These are phyloP conservation scores for Drosophila sulfurigaster DNA, from an alignment of 1,140 invertebrate genomes.

Conservation along the genomic window DNA sequence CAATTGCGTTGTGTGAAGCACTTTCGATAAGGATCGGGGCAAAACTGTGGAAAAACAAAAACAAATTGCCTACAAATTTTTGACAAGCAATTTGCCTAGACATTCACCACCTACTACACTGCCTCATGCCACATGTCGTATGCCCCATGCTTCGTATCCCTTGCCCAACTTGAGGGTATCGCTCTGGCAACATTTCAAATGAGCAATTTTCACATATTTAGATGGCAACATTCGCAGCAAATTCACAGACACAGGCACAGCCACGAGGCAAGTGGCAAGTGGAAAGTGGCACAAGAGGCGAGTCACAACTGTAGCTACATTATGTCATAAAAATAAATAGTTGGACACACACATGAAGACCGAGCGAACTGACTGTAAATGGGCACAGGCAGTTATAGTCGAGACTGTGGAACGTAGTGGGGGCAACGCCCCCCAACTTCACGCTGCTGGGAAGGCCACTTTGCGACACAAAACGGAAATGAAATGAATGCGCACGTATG, in stretches of 20 bases:
- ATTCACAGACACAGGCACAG: constrained; percentile 17
- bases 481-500: constrained; percentile 46
- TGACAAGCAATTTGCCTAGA: constrained; percentile 80
- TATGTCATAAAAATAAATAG: constrained; percentile 82
- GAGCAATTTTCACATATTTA: constrained; percentile 83
- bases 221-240: constrained; percentile 68
- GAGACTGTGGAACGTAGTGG: constrained; percentile 40
- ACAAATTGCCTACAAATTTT: constrained; percentile 76
- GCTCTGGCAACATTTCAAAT: constrained; percentile 69
- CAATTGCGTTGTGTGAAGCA: constrained; percentile 67
- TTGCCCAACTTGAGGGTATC: constrained; percentile 1
- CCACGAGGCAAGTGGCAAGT: not conserved
- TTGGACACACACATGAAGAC: constrained; percentile 56
- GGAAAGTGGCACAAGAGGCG: constrained; percentile 16
- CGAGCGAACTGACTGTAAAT: constrained; percentile 31
- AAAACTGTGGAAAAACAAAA: constrained; percentile 49
- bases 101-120: constrained; percentile 21
- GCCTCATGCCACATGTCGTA: not conserved
- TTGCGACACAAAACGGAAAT: constrained; percentile 49
- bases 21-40: constrained; percentile 66
- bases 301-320: constrained; percentile 65
- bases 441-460: not conserved
- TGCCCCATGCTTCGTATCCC: not conserved
- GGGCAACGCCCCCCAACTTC: constrained; percentile 43
- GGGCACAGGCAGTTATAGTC: constrained; percentile 55